Percentiles rank a stretch among this genome's conserved stretches.
These are phyloP conservation scores for Coboldia fuscipes DNA, from an alignment of 1,140 invertebrate genomes.

Conservation along the genomic window DNA sequence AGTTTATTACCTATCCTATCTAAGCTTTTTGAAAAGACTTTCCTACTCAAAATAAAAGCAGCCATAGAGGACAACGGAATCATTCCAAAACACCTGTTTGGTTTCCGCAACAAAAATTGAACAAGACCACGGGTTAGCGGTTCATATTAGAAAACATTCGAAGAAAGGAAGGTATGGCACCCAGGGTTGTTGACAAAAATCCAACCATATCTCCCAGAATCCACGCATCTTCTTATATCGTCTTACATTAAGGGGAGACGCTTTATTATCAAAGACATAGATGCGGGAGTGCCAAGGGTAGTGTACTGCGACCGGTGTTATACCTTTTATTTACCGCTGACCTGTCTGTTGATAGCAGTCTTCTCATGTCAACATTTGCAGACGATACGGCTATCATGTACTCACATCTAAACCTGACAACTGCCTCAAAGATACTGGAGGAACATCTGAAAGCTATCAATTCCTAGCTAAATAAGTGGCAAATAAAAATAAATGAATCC, in stretches of 20 bases:
- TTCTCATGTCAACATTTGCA: conserved; percentile 11
- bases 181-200: no score
- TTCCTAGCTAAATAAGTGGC: conserved; percentile 10
- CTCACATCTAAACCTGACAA: conserved; percentile 2
- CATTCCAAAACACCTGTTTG: no score
- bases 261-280: conserved; percentile 5
- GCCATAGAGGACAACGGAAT: no score
- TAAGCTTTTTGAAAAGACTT: no score
- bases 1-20: no score
- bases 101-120: no score
- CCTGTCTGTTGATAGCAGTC: conserved; percentile 6
- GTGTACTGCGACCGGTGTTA: conserved; percentile 12
- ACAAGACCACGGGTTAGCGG: no score
- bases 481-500: conserved; percentile 10
- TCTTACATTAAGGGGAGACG: conserved; percentile 5
- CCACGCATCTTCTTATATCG: no score
- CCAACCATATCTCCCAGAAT: no score
- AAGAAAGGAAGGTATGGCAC: no score
- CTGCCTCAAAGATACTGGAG: conserved; percentile 9
- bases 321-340: conserved; percentile 12
- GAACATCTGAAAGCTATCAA: conserved; percentile 6
- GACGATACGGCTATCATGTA: conserved; percentile 12
- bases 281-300: conserved; percentile 14
- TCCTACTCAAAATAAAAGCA: no score
- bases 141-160: no score